Evolutionary conservation across 1,140 invertebrate species (phyloP).

Genomic region (Charaxes varanes): DNA sequence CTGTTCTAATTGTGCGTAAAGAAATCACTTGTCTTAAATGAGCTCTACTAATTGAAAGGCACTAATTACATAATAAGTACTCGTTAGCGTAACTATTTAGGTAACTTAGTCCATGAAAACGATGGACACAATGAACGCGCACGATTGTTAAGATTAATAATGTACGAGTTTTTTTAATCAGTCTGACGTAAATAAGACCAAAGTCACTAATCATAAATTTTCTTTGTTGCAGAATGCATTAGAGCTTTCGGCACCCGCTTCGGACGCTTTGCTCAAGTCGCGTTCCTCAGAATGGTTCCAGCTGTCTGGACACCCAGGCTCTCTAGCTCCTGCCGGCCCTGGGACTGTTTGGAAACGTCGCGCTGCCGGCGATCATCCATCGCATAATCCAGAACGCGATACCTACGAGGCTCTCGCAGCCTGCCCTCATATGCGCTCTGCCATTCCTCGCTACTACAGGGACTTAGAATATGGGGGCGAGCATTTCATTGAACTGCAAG

Average conservation of each 20-base stretch:
- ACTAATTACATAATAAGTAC: slow-evolving; percentile 1
- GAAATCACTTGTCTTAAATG: slow-evolving; percentile 7
- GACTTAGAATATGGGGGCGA: slow-evolving; percentile 91
- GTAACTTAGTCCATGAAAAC: background rate
- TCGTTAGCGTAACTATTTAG: slow-evolving; percentile 1
- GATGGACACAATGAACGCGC: no score
- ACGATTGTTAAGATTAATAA: no score
- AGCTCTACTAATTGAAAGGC: slow-evolving; percentile 7
- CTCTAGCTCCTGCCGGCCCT: slow-evolving; percentile 93
- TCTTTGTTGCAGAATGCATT: slow-evolving; percentile 89
- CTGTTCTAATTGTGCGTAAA: slow-evolving; percentile 1
- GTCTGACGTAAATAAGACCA: no score
- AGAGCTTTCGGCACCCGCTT: slow-evolving; percentile 93
- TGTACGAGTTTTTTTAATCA: no score
- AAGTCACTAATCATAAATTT: no score
- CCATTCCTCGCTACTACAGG: slow-evolving; percentile 91
- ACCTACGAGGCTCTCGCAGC: slow-evolving; percentile 88
- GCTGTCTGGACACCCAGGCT: slow-evolving; percentile 93
- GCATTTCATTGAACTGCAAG: slow-evolving; percentile 92
- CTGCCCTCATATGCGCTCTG: slow-evolving; percentile 83
- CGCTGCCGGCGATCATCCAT: slow-evolving; percentile 75
- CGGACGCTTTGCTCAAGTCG: slow-evolving; percentile 89
- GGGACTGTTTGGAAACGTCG: slow-evolving; percentile 96
- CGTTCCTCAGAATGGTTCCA: slow-evolving; percentile 88
- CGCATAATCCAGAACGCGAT: slow-evolving; percentile 85